Percentiles rank a stretch among this genome's conserved stretches.
Evolutionary conservation across 2,888 invertebrate species (phyloP).

Genomic region (Eurytoma californica): DNA sequence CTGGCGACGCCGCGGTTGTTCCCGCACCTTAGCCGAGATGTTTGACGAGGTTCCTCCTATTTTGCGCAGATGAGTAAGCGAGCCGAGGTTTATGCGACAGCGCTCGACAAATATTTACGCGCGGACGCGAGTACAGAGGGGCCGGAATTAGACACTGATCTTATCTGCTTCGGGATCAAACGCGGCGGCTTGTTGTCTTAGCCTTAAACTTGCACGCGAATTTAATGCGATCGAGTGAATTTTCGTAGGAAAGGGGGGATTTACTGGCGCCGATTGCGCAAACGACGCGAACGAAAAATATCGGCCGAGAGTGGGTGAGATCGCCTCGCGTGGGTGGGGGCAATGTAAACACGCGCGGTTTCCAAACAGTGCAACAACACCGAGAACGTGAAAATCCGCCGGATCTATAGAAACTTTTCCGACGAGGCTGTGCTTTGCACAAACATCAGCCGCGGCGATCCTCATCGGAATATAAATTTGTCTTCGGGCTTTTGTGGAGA

Average conservation of each 20-base stretch:
- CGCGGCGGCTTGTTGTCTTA: slow-evolving; percentile 15
- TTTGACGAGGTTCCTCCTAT: not conserved
- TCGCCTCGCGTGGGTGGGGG: no score
- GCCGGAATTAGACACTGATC: slow-evolving; percentile 27
- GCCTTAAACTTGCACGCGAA: slow-evolving; percentile 42
- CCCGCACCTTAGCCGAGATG: no score
- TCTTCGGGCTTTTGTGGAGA: no score
- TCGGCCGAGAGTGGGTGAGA: not conserved
- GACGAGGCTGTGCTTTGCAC: no score
- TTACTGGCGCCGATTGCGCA: not conserved
- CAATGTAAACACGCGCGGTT: no score
- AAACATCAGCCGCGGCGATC: no score
- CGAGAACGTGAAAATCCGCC: no score
- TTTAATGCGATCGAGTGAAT: slow-evolving; percentile 10
- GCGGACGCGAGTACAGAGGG: not conserved
- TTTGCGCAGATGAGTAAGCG: not conserved
- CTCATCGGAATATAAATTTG: no score
- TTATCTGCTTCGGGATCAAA: slow-evolving; percentile 25
- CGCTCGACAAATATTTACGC: slow-evolving; percentile 24
- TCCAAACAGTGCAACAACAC: no score
- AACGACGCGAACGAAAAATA: not conserved
- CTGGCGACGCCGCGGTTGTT: no score
- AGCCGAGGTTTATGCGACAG: slow-evolving; percentile 12
- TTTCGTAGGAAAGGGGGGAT: no score
- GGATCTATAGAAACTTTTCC: no score